phyloP scores from a whole-genome alignment of 2,797 vertebrate species.

The Fratercula arctica region DNA sequence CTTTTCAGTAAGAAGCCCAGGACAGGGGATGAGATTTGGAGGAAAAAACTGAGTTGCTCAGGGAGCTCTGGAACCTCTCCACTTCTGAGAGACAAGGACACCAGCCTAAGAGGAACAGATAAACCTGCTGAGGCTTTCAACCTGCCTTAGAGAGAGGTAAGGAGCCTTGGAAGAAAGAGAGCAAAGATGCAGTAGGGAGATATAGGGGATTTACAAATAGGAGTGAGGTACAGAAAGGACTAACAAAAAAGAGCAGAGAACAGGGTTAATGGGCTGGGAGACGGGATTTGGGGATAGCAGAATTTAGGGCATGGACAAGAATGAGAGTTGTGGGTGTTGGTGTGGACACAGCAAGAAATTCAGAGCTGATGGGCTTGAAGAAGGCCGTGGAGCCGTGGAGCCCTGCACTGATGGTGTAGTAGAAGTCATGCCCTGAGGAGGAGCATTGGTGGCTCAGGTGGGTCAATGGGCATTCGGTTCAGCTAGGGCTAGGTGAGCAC shows the following conservation, averaged over 20 bases:
- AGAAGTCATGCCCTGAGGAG: background rate
- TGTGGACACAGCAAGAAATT: background rate
- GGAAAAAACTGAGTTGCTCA: background rate
- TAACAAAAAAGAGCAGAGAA: background rate
- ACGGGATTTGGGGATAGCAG: background rate
- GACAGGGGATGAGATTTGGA: background rate
- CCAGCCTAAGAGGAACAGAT: background rate
- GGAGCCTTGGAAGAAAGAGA: background rate
- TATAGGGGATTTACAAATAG: background rate
- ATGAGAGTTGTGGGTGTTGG: background rate
- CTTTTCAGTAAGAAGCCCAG: background rate
- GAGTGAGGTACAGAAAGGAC: background rate
- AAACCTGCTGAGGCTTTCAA: background rate
- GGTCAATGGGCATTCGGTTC: rapidly evolving
- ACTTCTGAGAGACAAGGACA: background rate
- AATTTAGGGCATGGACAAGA: background rate
- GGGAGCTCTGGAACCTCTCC: background rate
- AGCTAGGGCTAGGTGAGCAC: background rate
- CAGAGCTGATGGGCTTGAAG: background rate
- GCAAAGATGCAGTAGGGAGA: background rate
- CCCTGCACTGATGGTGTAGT: background rate
- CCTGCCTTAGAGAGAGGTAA: background rate
- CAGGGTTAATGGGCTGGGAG: background rate
- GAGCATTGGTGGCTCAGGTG: background rate
- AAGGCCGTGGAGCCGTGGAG: background rate